phyloP scores from a whole-genome alignment of 2,888 invertebrate species.

The Autographa pulchrina region DNA sequence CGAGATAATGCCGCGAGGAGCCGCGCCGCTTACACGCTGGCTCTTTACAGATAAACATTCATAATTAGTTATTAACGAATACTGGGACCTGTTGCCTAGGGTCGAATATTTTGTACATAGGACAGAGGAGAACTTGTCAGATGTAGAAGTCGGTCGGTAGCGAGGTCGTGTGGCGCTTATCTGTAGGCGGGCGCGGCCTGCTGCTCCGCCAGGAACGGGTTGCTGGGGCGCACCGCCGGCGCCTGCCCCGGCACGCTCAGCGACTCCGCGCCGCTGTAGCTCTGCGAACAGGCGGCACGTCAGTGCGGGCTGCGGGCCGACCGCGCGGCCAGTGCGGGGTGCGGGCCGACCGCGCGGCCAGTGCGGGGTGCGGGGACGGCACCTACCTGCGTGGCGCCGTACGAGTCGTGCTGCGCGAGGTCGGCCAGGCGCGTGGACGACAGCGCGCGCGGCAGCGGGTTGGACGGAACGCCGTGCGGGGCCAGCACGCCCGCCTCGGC shows the following conservation, averaged over 20 bases:
- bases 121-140: slow-evolving; percentile 39
- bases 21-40: background rate
- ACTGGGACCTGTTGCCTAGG: slow-evolving; percentile 18
- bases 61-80: slow-evolving; percentile 13
- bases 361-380: background rate
- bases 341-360: no score
- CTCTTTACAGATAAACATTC: slow-evolving; percentile 9
- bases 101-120: slow-evolving; percentile 51
- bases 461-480: slow-evolving; percentile 98
- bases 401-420: slow-evolving; percentile 91
- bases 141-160: slow-evolving; percentile 22
- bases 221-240: slow-evolving; percentile 70
- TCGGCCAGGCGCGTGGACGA: slow-evolving; percentile 95
- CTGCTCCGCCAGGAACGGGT: slow-evolving; percentile 79
- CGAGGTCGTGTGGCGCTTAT: slow-evolving; percentile 62
- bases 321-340: background rate
- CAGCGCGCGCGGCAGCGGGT: slow-evolving; percentile 96
- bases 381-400: slow-evolving; percentile 92
- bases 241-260: slow-evolving; percentile 82
- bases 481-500: slow-evolving; percentile 93
- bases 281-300: slow-evolving; percentile 64
- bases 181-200: slow-evolving; percentile 70
- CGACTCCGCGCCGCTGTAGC: slow-evolving; percentile 81
- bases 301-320: background rate
- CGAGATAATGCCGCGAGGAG: slow-evolving; percentile 1